Evolutionary conservation across 1,140 invertebrate species (phyloP).

Genomic region (Belonocnema kinseyi): DNA sequence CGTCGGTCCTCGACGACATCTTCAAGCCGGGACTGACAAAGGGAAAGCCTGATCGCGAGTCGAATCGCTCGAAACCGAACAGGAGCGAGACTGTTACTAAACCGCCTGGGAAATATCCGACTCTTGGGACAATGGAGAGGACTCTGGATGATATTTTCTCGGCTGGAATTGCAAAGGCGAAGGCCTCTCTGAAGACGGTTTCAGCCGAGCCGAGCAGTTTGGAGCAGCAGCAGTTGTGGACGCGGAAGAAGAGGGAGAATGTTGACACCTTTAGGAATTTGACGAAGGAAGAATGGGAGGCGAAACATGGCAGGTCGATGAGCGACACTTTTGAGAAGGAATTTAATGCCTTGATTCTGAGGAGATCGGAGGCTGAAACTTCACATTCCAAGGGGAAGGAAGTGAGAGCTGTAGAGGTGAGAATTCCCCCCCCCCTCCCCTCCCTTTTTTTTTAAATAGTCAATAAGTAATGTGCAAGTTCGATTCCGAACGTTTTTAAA

Average conservation of each 20-base stretch:
- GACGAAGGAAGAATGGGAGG: slow-evolving; percentile 73
- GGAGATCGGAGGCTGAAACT: background rate
- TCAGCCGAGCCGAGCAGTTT: background rate
- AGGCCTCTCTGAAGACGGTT: slow-evolving; percentile 45
- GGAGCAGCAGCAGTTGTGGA: slow-evolving; percentile 52
- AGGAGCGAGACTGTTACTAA: background rate
- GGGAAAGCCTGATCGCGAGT: slow-evolving; percentile 33
- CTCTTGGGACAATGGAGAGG: background rate
- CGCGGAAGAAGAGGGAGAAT: slow-evolving; percentile 58
- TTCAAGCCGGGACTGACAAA: slow-evolving; percentile 57
- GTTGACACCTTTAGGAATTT: slow-evolving; percentile 67
- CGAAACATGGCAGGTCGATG: slow-evolving; percentile 57
- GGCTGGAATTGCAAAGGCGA: slow-evolving; percentile 61
- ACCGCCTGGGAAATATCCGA: slow-evolving; percentile 5
- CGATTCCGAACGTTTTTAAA: too few relatives aligned
- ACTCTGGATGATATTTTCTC: slow-evolving; percentile 63
- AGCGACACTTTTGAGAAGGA: slow-evolving; percentile 37
- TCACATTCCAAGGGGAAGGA: slow-evolving; percentile 9
- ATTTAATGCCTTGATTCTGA: slow-evolving; percentile 1
- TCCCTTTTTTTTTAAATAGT: too few relatives aligned
- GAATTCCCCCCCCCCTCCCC: too few relatives aligned
- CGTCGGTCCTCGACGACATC: slow-evolving; percentile 56
- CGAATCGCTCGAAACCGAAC: background rate
- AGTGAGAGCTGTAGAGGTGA: background rate
- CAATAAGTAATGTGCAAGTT: too few relatives aligned